A percentile compares a stretch with the other conserved stretches of the same genome.
phyloP scores from a whole-genome alignment of 2,888 invertebrate species.

The Thera obeliscata region DNA sequence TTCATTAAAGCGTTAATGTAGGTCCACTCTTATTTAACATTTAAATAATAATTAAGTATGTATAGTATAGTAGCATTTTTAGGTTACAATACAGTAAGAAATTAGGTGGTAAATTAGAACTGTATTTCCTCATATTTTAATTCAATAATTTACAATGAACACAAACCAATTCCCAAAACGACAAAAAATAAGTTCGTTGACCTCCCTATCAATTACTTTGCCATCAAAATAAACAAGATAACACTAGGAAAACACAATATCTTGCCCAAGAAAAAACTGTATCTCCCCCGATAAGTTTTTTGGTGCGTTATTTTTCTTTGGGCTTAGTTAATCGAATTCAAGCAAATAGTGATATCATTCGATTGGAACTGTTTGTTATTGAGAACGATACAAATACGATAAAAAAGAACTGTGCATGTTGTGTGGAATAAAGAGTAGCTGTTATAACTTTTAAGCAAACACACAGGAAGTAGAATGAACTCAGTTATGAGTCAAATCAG shows the following conservation, averaged over 20 bases:
- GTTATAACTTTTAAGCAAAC: conserved; percentile 16
- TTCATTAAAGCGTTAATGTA: no score
- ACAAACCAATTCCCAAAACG: conserved; percentile 21
- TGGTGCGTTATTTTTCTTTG: conserved; percentile 68
- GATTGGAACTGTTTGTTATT: conserved; percentile 47
- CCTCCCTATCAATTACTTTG: conserved; percentile 48
- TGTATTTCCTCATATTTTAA: background rate
- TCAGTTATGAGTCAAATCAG: background rate
- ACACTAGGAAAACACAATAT: conserved; percentile 73
- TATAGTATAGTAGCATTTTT: no score
- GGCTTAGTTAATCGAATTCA: conserved; percentile 70
- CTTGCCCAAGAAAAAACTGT: conserved; percentile 66
- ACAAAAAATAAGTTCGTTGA: conserved; percentile 47
- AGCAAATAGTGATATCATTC: conserved; percentile 62
- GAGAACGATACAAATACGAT: conserved; percentile 23
- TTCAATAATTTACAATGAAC: conserved; percentile 3
- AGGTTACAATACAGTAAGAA: no score
- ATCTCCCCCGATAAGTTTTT: conserved; percentile 64
- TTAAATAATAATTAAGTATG: no score
- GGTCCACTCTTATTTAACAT: no score
- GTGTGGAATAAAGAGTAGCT: conserved; percentile 31
- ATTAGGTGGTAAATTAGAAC: no score
- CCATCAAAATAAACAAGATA: conserved; percentile 71
- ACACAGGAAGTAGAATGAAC: conserved; percentile 27
- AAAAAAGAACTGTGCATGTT: conserved; percentile 32